Evolutionary conservation across 2,113 vertebrate genomes (phyloP).

Genomic region (Elephas maximus): DNA sequence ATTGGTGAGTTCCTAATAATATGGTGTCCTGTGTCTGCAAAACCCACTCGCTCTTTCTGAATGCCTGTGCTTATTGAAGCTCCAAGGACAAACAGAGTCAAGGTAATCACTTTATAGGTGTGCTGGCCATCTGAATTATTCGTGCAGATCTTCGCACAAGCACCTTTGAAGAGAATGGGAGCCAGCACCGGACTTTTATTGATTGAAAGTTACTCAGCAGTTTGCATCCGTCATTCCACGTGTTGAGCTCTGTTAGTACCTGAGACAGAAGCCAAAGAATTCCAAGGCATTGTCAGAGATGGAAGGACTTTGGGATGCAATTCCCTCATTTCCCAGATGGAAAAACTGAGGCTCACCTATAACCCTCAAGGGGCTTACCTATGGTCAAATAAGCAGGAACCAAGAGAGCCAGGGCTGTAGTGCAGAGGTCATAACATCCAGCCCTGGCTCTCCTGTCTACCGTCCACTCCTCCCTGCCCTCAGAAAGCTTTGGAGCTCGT

Average conservation of each 20-base stretch:
- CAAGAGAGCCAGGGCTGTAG: fast-evolving
- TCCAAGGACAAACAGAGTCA: background rate
- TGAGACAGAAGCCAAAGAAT: background rate
- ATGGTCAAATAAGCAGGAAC: background rate
- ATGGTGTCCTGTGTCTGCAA: background rate
- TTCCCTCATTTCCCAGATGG: background rate
- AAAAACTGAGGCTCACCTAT: background rate
- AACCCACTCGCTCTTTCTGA: background rate
- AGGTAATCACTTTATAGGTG: background rate
- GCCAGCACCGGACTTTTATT: background rate
- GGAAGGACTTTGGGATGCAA: background rate
- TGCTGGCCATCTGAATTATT: background rate
- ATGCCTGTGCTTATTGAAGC: background rate
- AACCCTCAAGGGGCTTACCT: background rate
- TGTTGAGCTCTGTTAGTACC: background rate
- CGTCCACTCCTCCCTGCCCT: background rate
- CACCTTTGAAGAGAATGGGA: background rate
- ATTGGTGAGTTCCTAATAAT: background rate
- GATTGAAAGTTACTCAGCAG: background rate
- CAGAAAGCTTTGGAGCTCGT: background rate
- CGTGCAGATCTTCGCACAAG: background rate
- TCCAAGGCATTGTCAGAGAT: background rate
- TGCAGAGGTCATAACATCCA: too few species aligned
- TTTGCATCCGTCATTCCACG: background rate
- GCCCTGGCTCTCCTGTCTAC: background rate